phyloP scores from a whole-genome alignment of 2,113 vertebrate species.

The Anguilla japonica region DNA sequence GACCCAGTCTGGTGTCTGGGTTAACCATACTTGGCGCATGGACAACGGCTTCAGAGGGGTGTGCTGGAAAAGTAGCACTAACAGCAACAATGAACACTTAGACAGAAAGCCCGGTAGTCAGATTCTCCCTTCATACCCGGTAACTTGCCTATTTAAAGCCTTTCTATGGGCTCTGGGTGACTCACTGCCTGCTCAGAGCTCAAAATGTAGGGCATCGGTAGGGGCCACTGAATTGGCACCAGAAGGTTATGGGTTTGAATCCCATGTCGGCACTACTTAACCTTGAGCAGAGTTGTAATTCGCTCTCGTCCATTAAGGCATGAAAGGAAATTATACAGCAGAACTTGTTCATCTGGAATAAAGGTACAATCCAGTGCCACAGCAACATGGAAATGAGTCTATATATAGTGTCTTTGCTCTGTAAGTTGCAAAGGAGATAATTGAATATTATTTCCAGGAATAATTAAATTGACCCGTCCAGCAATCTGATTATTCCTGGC shows the following conservation, averaged over 20 bases:
- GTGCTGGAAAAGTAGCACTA: too few species aligned
- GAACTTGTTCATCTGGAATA: slow-evolving; percentile 51
- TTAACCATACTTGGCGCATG: too few species aligned
- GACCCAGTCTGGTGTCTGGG: too few species aligned
- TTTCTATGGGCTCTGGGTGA: background rate
- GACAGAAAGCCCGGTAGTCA: too few species aligned
- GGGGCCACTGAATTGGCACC: background rate
- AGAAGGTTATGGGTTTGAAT: background rate
- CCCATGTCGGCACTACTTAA: background rate
- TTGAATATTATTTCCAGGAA: slow-evolving; percentile 80
- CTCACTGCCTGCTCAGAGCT: background rate
- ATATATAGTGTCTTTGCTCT: slow-evolving; percentile 68
- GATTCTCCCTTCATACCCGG: background rate
- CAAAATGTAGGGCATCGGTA: background rate
- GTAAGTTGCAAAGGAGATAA: slow-evolving; percentile 69
- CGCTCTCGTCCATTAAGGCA: slow-evolving; percentile 35
- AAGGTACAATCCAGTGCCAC: slow-evolving; percentile 61
- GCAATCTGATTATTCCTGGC: slow-evolving; percentile 73
- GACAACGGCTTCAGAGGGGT: too few species aligned
- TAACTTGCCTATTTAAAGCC: background rate
- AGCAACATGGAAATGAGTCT: slow-evolving; percentile 58
- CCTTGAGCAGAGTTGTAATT: background rate
- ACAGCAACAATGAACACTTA: too few species aligned
- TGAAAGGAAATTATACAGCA: slow-evolving; percentile 37
- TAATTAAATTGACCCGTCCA: slow-evolving; percentile 75